Conservation (phyloP, 2,113 vertebrate species). For the Lepus americanus region DNA sequence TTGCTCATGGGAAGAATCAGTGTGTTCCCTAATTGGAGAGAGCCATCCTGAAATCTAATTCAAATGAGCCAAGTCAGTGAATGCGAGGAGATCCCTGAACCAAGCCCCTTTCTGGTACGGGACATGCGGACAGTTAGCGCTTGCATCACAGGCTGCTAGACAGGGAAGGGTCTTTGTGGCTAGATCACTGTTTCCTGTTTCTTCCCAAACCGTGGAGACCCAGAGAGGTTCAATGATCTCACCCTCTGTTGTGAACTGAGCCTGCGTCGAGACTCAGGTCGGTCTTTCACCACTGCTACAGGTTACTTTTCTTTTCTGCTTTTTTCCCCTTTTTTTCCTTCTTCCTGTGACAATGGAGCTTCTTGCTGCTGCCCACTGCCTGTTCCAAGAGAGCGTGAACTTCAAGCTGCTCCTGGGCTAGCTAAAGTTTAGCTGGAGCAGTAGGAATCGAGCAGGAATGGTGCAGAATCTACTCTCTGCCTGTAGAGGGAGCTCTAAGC, state of each 20-base stretch:
- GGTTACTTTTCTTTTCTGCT: background rate
- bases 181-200: background rate
- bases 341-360: background rate
- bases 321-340: background rate
- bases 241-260: background rate
- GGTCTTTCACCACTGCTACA: background rate
- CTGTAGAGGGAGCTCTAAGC: slow-evolving; percentile 71
- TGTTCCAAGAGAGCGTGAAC: background rate
- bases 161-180: background rate
- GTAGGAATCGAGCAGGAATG: background rate
- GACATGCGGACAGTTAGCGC: background rate
- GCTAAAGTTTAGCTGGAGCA: background rate
- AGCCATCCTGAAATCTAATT: background rate
- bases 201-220: slow-evolving; percentile 23
- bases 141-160: background rate
- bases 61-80: background rate
- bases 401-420: background rate
- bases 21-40: background rate
- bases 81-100: background rate
- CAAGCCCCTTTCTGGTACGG: background rate
- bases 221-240: background rate
- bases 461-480: background rate
- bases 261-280: background rate
- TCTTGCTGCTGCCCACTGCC: background rate
- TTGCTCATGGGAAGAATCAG: slow-evolving; percentile 1